phyloP scores from a whole-genome alignment of 2,888 invertebrate species.

The Phaedon cochleariae region DNA sequence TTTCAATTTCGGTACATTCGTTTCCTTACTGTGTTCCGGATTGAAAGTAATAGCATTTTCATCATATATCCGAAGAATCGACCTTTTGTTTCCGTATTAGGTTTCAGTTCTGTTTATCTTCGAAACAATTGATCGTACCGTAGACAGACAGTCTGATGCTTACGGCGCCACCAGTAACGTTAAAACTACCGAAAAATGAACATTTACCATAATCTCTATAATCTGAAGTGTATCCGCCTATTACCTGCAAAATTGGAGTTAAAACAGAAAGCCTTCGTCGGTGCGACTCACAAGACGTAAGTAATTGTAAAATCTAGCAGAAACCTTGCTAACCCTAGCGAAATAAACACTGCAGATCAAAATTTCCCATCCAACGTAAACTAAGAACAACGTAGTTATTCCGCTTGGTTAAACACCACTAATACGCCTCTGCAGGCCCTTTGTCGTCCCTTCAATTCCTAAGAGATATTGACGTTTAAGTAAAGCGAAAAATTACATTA shows the following conservation, averaged over 20 bases:
- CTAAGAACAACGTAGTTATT: constrained; percentile 44
- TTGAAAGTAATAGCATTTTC: no score
- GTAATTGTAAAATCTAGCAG: constrained; percentile 34
- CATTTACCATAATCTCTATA: constrained; percentile 54
- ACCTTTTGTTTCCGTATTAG: not conserved
- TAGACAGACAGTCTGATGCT: constrained; percentile 36
- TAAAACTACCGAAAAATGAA: constrained; percentile 54
- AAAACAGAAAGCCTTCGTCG: constrained; percentile 35
- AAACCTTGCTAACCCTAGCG: constrained; percentile 51
- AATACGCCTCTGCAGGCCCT: constrained; percentile 48
- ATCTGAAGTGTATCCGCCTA: constrained; percentile 46
- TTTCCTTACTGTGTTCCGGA: no score
- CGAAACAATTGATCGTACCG: not conserved
- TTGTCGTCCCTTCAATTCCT: constrained; percentile 35
- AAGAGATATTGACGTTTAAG: constrained; percentile 37
- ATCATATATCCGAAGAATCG: no score
- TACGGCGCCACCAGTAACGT: constrained; percentile 50
- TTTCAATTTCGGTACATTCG: no score
- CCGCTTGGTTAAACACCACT: constrained; percentile 51
- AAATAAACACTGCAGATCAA: constrained; percentile 57
- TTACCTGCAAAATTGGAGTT: constrained; percentile 44
- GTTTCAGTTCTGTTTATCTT: not conserved
- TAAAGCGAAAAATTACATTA: constrained; percentile 36
- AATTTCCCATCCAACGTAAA: constrained; percentile 49
- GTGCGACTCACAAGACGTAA: constrained; percentile 26